Evolutionary conservation across 2,797 vertebrate genomes (phyloP).

Genomic region (Myioborus miniatus): DNA sequence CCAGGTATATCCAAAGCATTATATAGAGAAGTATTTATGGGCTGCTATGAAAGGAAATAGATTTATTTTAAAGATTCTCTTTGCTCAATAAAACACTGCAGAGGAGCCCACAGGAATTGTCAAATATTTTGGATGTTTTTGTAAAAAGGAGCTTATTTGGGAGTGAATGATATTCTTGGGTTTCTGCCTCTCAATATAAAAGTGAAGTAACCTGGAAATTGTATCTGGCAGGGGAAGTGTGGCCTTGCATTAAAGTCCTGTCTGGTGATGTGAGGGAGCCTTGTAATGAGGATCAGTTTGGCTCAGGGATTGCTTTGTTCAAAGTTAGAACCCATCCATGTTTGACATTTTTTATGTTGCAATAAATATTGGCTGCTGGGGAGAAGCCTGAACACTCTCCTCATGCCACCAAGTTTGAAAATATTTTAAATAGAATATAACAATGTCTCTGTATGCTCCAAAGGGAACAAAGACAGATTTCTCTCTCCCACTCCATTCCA

Average conservation of each 20-base stretch:
- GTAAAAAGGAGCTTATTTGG: not conserved
- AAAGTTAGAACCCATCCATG: not conserved
- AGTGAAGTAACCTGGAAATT: not conserved
- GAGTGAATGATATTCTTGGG: not conserved
- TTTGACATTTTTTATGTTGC: not conserved
- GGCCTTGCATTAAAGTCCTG: not conserved
- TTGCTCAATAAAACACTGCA: not conserved
- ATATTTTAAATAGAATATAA: not conserved
- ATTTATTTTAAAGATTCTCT: not conserved
- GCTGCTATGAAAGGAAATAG: not conserved
- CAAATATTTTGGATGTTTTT: not conserved
- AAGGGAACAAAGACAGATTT: conserved; percentile 1
- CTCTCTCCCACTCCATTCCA: conserved; percentile 38
- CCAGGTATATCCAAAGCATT: conserved; percentile 2
- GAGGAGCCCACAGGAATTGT: not conserved
- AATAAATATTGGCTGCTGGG: not conserved
- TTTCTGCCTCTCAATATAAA: not conserved
- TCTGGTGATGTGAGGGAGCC: not conserved
- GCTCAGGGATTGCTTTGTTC: not conserved
- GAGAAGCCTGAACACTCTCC: not conserved
- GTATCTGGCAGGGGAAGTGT: not conserved
- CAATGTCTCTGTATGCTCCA: not conserved
- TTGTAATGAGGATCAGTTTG: not conserved
- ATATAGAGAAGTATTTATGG: not conserved
- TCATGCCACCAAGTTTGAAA: not conserved